Evolutionary conservation across 1,140 invertebrate genomes (phyloP).

Genomic region (Rhynchophorus ferrugineus): DNA sequence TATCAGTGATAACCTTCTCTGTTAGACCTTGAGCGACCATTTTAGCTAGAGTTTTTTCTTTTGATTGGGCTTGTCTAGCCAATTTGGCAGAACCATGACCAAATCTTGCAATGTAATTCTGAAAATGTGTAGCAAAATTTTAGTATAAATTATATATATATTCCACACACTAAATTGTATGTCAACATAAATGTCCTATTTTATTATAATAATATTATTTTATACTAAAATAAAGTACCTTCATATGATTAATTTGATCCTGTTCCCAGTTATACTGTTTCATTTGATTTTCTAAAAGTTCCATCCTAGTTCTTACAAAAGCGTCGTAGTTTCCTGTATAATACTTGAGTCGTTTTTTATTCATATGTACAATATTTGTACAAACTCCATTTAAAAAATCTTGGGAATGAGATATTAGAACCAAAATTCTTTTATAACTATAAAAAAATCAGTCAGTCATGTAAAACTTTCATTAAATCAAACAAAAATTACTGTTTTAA

Average conservation of each 20-base stretch:
- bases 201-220: conserved; percentile 4
- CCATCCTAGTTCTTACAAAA: conserved; percentile 86
- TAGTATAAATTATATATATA: not conserved
- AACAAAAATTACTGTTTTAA: conserved; percentile 65
- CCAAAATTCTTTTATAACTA: conserved; percentile 91
- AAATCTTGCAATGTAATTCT: conserved; percentile 98
- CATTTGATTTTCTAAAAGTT: conserved; percentile 96
- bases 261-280: conserved; percentile 99
- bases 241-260: conserved; percentile 99
- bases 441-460: conserved; percentile 10
- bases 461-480: not conserved
- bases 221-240: conserved; percentile 48
- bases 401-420: conserved; percentile 99
- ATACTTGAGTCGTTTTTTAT: conserved; percentile 88
- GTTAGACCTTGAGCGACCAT: conserved; percentile 98
- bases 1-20: conserved; percentile 71
- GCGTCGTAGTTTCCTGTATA: conserved; percentile 94
- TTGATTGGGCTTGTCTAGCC: conserved; percentile 96
- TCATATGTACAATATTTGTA: conserved; percentile 96
- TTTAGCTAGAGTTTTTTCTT: conserved; percentile 98
- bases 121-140: conserved; percentile 29
- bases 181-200: not conserved
- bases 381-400: conserved; percentile 99
- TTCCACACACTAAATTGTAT: too few species aligned
- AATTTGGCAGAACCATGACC: conserved; percentile 98